Evolutionary conservation across 2,888 invertebrate genomes (phyloP), one percentile per base, ranked within the genome.

Genomic region (Troides helena): DNA sequence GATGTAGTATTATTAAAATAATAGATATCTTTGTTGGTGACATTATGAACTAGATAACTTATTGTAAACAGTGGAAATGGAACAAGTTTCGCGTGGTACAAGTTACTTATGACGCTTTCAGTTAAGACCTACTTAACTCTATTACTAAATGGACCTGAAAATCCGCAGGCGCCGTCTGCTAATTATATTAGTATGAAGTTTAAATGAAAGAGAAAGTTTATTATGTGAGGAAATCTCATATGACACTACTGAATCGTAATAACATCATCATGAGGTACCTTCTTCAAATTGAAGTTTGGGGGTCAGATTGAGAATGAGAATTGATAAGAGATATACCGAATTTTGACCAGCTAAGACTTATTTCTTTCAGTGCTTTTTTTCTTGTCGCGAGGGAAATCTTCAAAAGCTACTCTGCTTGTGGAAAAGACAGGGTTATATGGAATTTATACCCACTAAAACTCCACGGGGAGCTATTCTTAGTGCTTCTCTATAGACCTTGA

Each of bases 91-190:
- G 53, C 36, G 53, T 53, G 61, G 60, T 17, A 67, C 53, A 61
- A 4, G 67, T 25, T 14, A 60, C 50, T 60, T 25, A 60, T 66
- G 59, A 53, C n/a, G 18, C 57, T 25, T 43, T 7, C n/a, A 23
- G 62, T 67, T 57, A 67, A 67, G 62, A 30, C 62, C 62, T 46
- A 56, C 62, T 67, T 67, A 62, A 39, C 61, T 61, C 62, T 58
- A 57, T 62, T 56, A 67, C 8, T 56, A 53, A 67, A 62, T 67
- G 57, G 30, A 62, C 43, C 62, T 67, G 43, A 62, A 57, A 62
- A 67, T 62, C 43, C 21, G 12, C 56, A 17, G 62, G 53, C 62
- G 62, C 57, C 62, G 46, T 18, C 43, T 43, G 43, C 14, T 62
- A 62, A 62, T 56, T 62, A 61, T 10, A 36, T 66, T 36, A 66